Base-by-base conservation (phyloP, 2,888 invertebrate genomes). In the Plusia festucae region DNA sequence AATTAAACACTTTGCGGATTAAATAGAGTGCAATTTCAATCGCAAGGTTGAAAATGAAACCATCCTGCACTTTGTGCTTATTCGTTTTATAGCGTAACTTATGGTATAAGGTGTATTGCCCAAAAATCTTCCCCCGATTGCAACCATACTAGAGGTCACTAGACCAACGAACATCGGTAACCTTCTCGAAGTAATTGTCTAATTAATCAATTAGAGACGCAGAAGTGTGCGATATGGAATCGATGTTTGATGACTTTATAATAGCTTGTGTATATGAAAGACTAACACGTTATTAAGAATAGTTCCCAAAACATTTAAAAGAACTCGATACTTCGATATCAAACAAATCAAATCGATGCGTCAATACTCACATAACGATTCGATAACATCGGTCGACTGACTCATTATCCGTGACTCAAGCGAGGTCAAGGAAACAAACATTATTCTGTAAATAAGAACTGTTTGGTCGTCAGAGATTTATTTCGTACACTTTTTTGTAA, bases 381-480 rank as follows among this genome's bases (percentile, higher is more conserved):
- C 27, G 69, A 75, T 78, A 69, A 64, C 67, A 79, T 73, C 76
- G 57, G 30, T 79, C 65, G 75, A 73, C 80, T 77, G 83, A 82
- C 76, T 84, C 75, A 71, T 49, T 49, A 49, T 70, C 81, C 71
- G 70, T 87, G 87, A 85, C 79, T 85, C 82, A 80, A 65, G 61
- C 77, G 80, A 84, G 85, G 83, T 85, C 85, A 85, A 86, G 83
- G 80, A 80, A 77, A 79, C 76, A 81, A 85, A 83, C 79, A 78
- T 78, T 81, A 67, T 74, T 79, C 64, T 60, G 75, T 74, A 82
- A 83, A 87, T 79, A 80, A 68, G 68, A 74, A 74, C 58, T 69
- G 70, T 72, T 84, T 68, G 70, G 59, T 60, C 72, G 71, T 58
- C 60, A 63, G 70, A 74, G 81, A 81, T 81, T 82, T 77, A 71